These are phyloP conservation scores for Leiothrix lutea DNA, from an alignment of 2,113 vertebrate species.

Conservation along the genomic window DNA sequence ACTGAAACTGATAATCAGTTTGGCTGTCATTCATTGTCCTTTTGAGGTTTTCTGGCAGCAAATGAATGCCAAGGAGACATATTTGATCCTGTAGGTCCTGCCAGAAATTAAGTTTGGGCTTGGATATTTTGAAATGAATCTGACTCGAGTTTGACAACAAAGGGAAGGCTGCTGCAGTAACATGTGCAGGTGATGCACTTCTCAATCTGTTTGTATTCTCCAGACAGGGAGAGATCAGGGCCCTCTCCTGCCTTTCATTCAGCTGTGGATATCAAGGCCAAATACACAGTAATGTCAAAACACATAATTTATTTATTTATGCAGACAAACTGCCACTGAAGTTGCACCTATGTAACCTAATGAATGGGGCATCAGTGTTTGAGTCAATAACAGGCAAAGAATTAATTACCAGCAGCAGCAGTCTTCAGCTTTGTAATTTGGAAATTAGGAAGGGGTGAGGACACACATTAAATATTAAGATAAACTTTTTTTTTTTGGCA, in stretches of 20 bases:
- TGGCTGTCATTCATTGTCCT: slow-evolving; percentile 66
- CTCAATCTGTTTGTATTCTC: slow-evolving; percentile 39
- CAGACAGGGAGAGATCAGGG: neutral
- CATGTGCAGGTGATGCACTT: neutral
- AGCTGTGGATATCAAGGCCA: neutral
- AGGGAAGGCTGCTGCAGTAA: slow-evolving; percentile 40
- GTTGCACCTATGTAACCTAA: neutral
- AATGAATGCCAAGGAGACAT: slow-evolving; percentile 56
- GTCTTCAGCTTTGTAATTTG: neutral
- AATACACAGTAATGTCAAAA: neutral
- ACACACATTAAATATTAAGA: neutral
- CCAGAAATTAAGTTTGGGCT: slow-evolving; percentile 64
- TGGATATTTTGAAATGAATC: slow-evolving; percentile 48
- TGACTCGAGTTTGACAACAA: slow-evolving; percentile 54
- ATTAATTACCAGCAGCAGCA: neutral
- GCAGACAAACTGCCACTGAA: neutral
- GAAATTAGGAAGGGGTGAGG: neutral
- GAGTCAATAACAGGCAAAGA: neutral
- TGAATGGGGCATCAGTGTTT: neutral
- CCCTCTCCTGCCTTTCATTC: neutral
- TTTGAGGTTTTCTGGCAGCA: slow-evolving; percentile 51
- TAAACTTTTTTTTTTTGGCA: neutral
- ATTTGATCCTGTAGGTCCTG: slow-evolving; percentile 50
- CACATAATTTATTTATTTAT: neutral
- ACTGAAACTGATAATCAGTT: slow-evolving; percentile 61